phyloP scores from a whole-genome alignment of 30 jellyfish, hydroid and myxozoan species.

The Pseudorhiza aurosa region DNA sequence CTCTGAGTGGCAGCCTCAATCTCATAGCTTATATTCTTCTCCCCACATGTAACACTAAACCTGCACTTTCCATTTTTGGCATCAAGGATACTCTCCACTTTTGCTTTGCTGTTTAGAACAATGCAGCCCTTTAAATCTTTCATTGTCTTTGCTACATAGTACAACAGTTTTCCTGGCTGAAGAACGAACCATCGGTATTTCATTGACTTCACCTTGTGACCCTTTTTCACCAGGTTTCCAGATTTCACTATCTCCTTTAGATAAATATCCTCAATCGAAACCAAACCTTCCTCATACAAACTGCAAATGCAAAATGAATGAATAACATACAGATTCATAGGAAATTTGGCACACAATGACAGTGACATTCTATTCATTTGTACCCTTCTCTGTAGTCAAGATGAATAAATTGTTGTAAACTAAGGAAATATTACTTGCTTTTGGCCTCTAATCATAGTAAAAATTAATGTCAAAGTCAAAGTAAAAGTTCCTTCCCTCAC shows the following conservation, averaged over 20 bases:
- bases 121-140: slow-evolving; percentile 80
- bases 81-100: slow-evolving; percentile 67
- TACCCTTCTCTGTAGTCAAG: no score
- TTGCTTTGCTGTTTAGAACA: slow-evolving; percentile 42
- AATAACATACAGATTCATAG: no score
- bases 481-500: no score
- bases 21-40: slow-evolving; percentile 64
- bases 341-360: no score
- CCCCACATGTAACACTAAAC: slow-evolving; percentile 93
- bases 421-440: no score
- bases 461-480: no score
- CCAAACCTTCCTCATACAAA: slow-evolving; percentile 83
- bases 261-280: slow-evolving; percentile 48
- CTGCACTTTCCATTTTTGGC: slow-evolving; percentile 72
- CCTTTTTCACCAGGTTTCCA: slow-evolving; percentile 87
- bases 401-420: no score
- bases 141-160: slow-evolving; percentile 68
- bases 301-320: no score
- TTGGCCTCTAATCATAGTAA: no score
- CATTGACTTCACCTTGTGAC: slow-evolving; percentile 96
- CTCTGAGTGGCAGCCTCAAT: slow-evolving; percentile 87
- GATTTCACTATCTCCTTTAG: slow-evolving; percentile 72
- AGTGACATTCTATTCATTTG: no score
- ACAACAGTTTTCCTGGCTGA: slow-evolving; percentile 72
- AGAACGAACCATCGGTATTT: slow-evolving; percentile 93